These are phyloP conservation scores for Hydrozoanthus tunicans DNA, from an alignment of 64 coral and sea anemone genomes.

Conservation along the genomic window DNA sequence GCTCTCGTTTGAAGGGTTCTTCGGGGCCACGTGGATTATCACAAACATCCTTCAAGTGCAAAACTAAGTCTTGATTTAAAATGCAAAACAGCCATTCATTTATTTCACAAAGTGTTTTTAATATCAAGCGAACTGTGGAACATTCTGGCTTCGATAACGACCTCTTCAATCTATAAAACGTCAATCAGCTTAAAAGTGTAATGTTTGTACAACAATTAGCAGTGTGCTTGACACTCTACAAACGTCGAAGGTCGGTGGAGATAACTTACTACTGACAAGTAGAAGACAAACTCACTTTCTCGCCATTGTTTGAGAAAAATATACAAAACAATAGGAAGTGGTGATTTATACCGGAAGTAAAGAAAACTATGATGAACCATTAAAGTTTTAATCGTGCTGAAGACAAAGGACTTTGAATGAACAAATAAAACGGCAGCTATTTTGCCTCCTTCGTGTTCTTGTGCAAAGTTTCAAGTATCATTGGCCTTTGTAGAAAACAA, in stretches of 20 bases:
- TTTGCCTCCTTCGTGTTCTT: neutral
- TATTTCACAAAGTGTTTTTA: neutral
- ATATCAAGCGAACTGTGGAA: neutral
- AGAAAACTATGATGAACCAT: neutral
- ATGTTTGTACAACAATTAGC: slow-evolving; percentile 10
- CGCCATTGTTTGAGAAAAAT: slow-evolving; percentile 27
- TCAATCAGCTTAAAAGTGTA: neutral
- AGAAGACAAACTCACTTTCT: neutral
- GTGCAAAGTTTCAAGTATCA: no score
- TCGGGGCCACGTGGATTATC: neutral
- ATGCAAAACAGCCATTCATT: neutral
- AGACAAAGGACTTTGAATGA: neutral
- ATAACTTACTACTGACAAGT: neutral
- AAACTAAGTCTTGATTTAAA: neutral
- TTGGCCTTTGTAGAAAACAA: no score
- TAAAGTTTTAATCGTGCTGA: neutral
- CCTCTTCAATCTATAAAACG: neutral
- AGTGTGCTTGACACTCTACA: neutral
- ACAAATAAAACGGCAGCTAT: neutral
- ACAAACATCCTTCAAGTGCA: neutral
- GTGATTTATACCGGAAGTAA: neutral
- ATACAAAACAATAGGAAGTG: neutral
- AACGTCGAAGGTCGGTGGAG: neutral
- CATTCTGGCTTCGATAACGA: neutral
- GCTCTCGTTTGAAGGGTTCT: neutral